Evolutionary conservation across 2,113 vertebrate species (phyloP).

Genomic region (Panthera leo): DNA sequence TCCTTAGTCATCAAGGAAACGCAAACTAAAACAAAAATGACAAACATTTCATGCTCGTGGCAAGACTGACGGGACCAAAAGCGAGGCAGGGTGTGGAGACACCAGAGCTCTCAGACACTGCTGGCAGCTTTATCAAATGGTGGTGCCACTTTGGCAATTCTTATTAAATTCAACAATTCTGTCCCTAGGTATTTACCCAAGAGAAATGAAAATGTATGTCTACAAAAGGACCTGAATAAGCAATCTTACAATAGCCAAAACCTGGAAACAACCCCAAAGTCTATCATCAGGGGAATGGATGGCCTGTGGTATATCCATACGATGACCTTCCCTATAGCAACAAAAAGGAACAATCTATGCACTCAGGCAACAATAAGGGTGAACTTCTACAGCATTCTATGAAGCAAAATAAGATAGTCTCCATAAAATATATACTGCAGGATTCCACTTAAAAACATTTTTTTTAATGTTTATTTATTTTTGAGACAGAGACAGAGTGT

Average conservation of each 20-base stretch:
- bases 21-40: neutral
- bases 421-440: neutral
- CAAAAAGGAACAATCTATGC: neutral
- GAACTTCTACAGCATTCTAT: neutral
- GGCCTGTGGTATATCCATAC: neutral
- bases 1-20: neutral
- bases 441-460: neutral
- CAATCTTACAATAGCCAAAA: neutral
- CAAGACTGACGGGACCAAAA: neutral
- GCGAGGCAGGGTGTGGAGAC: accelerated
- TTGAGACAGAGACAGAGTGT: too few species aligned
- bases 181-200: neutral
- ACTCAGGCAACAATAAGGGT: neutral
- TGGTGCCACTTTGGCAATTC: too few species aligned
- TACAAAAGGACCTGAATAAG: neutral
- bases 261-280: neutral
- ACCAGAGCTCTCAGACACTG: neutral
- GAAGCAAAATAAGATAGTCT: neutral
- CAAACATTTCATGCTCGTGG: too few species aligned
- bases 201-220: neutral
- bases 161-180: neutral
- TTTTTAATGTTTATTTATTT: too few species aligned
- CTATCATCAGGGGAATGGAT: neutral
- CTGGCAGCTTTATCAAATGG: too few species aligned
- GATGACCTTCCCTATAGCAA: neutral